Base-by-base conservation (phyloP, 2,113 vertebrate species). In the Salvelinus namaycush region DNA sequence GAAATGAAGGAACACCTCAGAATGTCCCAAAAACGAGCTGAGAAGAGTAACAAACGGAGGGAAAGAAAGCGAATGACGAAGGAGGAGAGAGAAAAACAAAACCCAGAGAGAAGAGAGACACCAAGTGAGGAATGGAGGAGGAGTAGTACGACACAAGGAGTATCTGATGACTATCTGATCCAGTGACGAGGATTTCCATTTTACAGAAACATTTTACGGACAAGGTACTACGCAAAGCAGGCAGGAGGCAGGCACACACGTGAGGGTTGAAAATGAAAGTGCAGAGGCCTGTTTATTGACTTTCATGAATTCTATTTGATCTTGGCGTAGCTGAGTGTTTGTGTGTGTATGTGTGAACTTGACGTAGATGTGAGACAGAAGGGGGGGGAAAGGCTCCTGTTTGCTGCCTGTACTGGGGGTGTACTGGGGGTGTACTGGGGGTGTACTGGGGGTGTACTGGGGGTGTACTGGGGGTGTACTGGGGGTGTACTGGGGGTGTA, bases 221-320 rank as follows among this genome's bases (percentile, higher is more conserved):
- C 13, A 27, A 26, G 48, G 26, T 44, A 54, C 16, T 4, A 54
- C 3, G 5, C 20, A 64, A 16, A 24, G 27, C 26, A 65, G 74
- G 74, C 39, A 70, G 66, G 73, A 70, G 79, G 57, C 70, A 62
- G 54, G 16, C 54, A 44, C 39, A 31, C 75, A 73, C 34, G 44
- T 65, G 2, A 5, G 48, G 73, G 59, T 34, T 59, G 68, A 78
- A 74, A 82, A 78, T 78, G 72, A 74, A 44, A 44, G 39, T 44
- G 9, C 39, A 3, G 39, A 44, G 39, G 39, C 62, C 66, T 78
- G 73, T 73, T 78, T 78, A 82, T 72, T 39, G 26, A 72, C 72
- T 72, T 76, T 72, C 70, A 76, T 82, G 48, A 75, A 78, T 78
- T 76, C 51, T 27, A 76, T 82, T 72, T 82, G 76, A 82, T 82